Conservation (phyloP, 1,140 invertebrate genomes). For the Telenomus remus region DNA sequence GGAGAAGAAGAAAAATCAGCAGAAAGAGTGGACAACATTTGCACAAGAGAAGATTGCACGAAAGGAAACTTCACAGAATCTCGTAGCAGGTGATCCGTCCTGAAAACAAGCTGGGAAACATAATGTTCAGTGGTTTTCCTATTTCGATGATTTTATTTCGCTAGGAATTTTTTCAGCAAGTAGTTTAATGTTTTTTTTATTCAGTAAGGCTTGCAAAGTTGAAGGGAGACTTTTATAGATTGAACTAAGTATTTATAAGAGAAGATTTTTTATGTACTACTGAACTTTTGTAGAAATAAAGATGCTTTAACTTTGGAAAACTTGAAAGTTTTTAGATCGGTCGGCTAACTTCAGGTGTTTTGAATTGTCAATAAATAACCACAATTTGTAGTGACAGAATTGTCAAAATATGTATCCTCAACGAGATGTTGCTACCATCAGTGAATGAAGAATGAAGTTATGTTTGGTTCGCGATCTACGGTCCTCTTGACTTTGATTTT, state of each 20-base stretch:
- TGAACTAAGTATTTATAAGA: too few relatives aligned
- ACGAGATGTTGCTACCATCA: not conserved
- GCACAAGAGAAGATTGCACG: not conserved
- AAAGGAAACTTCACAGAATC: not conserved
- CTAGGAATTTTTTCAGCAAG: not conserved
- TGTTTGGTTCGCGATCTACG: slow-evolving; percentile 1
- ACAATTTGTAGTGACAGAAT: not conserved
- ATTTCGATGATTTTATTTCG: not conserved
- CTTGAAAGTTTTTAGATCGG: too few relatives aligned
- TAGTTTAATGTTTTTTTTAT: not conserved
- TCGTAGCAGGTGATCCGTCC: too few relatives aligned
- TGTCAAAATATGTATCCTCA: too few relatives aligned
- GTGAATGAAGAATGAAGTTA: slow-evolving; percentile 25
- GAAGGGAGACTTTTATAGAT: too few relatives aligned
- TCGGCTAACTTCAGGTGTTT: too few relatives aligned
- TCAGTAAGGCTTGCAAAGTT: too few relatives aligned
- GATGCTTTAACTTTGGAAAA: too few relatives aligned
- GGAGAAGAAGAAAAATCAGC: slow-evolving; percentile 5
- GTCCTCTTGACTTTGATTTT: too few relatives aligned
- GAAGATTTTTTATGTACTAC: too few relatives aligned
- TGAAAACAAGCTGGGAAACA: not conserved
- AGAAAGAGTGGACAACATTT: slow-evolving; percentile 9
- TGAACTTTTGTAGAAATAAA: too few relatives aligned
- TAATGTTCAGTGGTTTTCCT: not conserved
- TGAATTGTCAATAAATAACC: not conserved